phyloP scores from a whole-genome alignment of 2,888 invertebrate genomes.

The Unio delphinus region DNA sequence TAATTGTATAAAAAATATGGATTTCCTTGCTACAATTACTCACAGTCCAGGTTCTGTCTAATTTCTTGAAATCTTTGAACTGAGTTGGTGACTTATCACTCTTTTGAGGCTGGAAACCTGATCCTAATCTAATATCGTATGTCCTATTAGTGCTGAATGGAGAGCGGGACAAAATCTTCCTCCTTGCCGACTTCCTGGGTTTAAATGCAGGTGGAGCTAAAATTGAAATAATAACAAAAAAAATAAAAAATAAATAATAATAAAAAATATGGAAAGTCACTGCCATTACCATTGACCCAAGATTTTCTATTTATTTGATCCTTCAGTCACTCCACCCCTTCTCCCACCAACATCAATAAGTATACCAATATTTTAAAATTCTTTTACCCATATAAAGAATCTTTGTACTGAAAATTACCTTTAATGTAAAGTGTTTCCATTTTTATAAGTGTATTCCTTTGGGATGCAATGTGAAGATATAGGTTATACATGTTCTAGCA shows the following conservation, averaged over 20 bases:
- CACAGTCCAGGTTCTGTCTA: slow-evolving; percentile 52
- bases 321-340: no score
- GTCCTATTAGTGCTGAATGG: slow-evolving; percentile 61
- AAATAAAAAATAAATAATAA: neutral
- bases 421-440: no score
- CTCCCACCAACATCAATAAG: no score
- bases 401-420: no score
- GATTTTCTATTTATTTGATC: no score
- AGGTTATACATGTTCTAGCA: no score
- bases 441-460: no score
- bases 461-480: no score
- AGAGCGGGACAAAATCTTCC: slow-evolving; percentile 34
- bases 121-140: slow-evolving; percentile 51
- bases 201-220: slow-evolving; percentile 63
- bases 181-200: slow-evolving; percentile 45
- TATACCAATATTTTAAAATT: no score
- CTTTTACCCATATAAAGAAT: no score
- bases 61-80: slow-evolving; percentile 51
- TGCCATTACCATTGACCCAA: no score
- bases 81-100: slow-evolving; percentile 52
- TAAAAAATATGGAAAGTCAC: neutral
- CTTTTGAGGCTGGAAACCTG: slow-evolving; percentile 51
- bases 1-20: no score
- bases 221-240: neutral
- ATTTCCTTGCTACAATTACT: neutral